Base-by-base conservation (phyloP, 2,113 vertebrate genomes). In the Prochilodus magdalenae region DNA sequence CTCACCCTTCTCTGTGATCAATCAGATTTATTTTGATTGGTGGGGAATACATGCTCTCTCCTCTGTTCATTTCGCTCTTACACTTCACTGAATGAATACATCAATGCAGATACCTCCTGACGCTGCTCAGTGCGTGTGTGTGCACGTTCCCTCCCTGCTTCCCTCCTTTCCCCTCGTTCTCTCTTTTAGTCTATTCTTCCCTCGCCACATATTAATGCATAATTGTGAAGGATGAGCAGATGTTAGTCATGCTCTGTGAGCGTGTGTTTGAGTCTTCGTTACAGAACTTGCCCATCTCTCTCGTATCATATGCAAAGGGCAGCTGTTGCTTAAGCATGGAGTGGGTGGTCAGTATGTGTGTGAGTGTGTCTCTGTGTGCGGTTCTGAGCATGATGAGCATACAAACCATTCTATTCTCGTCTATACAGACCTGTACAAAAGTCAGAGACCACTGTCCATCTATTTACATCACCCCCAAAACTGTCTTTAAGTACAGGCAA, bases 31-130 rank as follows among this genome's bases (percentile, higher is more conserved):
- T 77, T 73, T 80, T 82, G 73, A 78, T 83, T 75, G 55, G 24
- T 7, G 57, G 69, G n/a, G 57, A 81, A 85, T 73, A 62, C 29
- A 27, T 36, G 73, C 77, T 83, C 22, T 55, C 36, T 69, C 69
- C n/a, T 80, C 47, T 75, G 51, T 60, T 69, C 57, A 66, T 69
- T 77, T 55, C 30, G 62, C 73, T 72, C 53, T 59, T 65, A 49
- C 44, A 71, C 63, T 84, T 62, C 15, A 77, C 59, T 90, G 79
- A 91, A 90, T 86, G 85, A 88, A 87, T 71, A 71, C 57, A 71
- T 82, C 51, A 49, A 57, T 71, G 77, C 67, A 74, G 73, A 82
- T 80, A 66, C 53, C 73, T 80, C n/a, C 33, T 51, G 77, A 44
- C 5, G 47, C 71, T 57, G 57, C 51, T 75, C 53, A 24, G 62